Evolutionary conservation across 2,113 vertebrate genomes (phyloP), one percentile per base, ranked within the genome.

Genomic region (Thalassoma bifasciatum): DNA sequence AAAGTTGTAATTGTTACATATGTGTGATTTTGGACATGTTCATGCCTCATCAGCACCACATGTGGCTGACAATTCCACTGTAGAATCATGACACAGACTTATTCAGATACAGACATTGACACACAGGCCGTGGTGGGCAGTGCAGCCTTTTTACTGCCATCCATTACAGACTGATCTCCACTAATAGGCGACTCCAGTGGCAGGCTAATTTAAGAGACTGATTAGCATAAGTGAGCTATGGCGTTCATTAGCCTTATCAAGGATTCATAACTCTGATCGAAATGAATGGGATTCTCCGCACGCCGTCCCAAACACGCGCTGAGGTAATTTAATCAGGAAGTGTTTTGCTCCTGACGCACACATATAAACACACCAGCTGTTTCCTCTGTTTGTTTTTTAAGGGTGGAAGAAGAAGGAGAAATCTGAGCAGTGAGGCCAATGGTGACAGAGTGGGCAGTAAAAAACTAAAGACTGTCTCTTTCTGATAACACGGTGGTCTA

Each of bases 211-310:
- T 75, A 77, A 81, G 75, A 78, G 40, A 72, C 72, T 71, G 77
- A 87, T 87, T 86, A 86, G 47, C 81, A 86, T 84, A 84, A 77
- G 75, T 86, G 81, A 89, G 88, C 78, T 84, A 84, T 84, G 69
- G 75, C 69, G 44, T 80, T 84, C 83, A 84, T 89, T 89, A 87
- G 77, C 52, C 63, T 80, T 78, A 84, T 84, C 59, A 80, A 52
- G 78, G 66, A 80, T 75, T 87, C 81, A 86, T 77, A 85, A 82
- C 30, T n/a, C 75, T 70, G 79, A 79, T 49, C 46, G 8, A 66
- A 82, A 77, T 62, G 57, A 79, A 83, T 79, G 66, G 46, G 68
- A 71, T 62, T 47, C 57, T 68, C 56, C 12, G 11, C 37, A 42
- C 1, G 7, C 42, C 68, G 77, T 73, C 82, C 23, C 8, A 62